phyloP scores from a whole-genome alignment of 2,113 vertebrate genomes.

The Cottus gobio region DNA sequence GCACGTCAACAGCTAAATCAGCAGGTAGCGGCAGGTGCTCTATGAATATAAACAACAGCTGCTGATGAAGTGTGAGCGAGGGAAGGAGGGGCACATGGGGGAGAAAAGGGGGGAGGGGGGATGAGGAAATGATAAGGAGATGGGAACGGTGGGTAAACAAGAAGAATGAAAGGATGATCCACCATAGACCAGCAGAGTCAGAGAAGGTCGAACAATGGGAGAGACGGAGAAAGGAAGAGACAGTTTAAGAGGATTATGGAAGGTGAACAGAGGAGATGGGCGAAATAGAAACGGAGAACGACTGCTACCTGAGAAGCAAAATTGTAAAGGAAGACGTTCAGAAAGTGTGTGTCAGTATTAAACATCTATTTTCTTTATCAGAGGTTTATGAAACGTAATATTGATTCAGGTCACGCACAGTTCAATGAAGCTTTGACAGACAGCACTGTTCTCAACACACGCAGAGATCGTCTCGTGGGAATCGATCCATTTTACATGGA shows the following conservation, averaged over 20 bases:
- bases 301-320: conserved; percentile 25
- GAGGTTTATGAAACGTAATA: conserved; percentile 11
- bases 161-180: conserved; percentile 49
- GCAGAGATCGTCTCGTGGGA: neutral
- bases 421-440: conserved; percentile 20
- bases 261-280: conserved; percentile 31
- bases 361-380: neutral
- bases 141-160: conserved; percentile 39
- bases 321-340: neutral
- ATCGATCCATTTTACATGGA: neutral
- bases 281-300: neutral
- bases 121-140: conserved; percentile 22
- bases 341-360: neutral
- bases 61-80: conserved; percentile 57
- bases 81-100: neutral
- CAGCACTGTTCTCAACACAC: conserved; percentile 1
- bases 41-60: conserved; percentile 76
- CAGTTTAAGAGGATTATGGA: conserved; percentile 57
- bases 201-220: conserved; percentile 47
- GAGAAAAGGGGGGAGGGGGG: neutral
- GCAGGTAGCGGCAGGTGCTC: conserved; percentile 72
- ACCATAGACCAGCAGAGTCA: conserved; percentile 28
- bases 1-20: conserved; percentile 64
- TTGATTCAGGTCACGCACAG: conserved; percentile 35
- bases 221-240: conserved; percentile 17